phyloP scores from a whole-genome alignment of 53 echinoderm and acorn worm genomes.

The Temnopleurus reevesii region DNA sequence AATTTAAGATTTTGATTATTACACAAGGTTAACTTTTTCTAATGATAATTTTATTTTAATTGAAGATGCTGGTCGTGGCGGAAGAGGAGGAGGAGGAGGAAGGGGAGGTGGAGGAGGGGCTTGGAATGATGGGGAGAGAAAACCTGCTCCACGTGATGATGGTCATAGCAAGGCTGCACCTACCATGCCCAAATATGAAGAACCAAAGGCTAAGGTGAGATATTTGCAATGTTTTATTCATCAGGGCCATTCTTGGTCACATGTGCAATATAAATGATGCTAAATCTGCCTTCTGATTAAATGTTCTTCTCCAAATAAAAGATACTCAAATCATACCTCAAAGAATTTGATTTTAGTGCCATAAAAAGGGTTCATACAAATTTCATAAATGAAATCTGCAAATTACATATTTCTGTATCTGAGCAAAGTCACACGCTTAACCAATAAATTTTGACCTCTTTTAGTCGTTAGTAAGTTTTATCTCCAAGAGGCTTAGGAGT shows the following conservation, averaged over 20 bases:
- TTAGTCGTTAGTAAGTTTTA: no score
- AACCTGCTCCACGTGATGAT: background rate
- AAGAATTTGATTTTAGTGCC: no score
- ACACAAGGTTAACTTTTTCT: background rate
- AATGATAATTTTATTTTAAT: no score
- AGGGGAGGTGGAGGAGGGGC: slow-evolving; percentile 5
- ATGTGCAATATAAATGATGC: background rate
- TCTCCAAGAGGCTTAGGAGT: no score
- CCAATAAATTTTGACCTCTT: no score
- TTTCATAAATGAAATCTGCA: no score
- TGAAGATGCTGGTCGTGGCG: no score
- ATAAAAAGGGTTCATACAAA: no score
- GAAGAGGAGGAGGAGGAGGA: slow-evolving; percentile 4
- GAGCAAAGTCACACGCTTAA: no score
- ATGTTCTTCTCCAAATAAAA: background rate
- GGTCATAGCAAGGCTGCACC: slow-evolving; percentile 56
- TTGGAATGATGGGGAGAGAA: slow-evolving; percentile 1
- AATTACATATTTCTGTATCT: no score
- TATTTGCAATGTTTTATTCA: background rate
- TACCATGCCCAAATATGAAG: slow-evolving; percentile 91
- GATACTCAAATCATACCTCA: background rate
- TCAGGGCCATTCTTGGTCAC: background rate
- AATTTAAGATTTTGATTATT: no score
- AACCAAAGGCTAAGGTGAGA: slow-evolving; percentile 73
- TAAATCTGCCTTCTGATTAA: background rate